Base-by-base conservation (phyloP, 2,797 vertebrate species). In the Lophotriccus pileatus region DNA sequence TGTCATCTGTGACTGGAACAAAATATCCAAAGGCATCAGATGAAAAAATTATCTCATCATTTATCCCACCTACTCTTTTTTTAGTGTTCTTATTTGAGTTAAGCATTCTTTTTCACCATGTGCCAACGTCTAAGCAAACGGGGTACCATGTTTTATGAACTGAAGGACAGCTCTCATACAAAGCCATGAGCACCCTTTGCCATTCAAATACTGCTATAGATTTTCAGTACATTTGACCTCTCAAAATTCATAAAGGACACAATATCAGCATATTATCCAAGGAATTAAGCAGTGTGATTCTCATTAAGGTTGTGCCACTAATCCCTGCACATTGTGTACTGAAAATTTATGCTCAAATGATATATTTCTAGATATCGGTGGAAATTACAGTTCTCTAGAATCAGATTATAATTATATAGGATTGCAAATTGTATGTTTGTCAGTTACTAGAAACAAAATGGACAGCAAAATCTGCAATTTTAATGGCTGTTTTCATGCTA, bases 391-490 rank as follows among this genome's bases (percentile, higher is more conserved):
- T 37, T 62, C 73, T 92, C 70, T 84, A 52, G 55, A 93, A 88
- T 69, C 89, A 78, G 55, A 79, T 88, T 77, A 56, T 88, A 95
- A 92, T 96, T 96, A 84, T 30, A 84, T 4, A 95, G 79, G 66
- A 75, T 43, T 79, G 82, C 50, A 96, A 93, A 92, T 49, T 85
- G 87, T 89, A 87, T 16, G 3, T 93, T 93, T 84, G 37, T 86
- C 66, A 37, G 68, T 83, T 92, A 76, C 63, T 68, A 52, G 59
- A 93, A 89, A 89, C 53, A 94, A 95, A 94, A 91, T 7, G 69
- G 78, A 75, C 25, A 89, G 87, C 30, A 75, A 92, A 93, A 95
- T 91, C 92, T 93, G 78, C 90, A 84, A 92, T 81, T 94, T 77
- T 88, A 95, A 81, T 63, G 79, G 43, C 32, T 93, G 82, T 76